Percentiles rank a stretch among this genome's conserved stretches.
These are phyloP conservation scores for Tuta absoluta DNA, from an alignment of 2,888 invertebrate species.

Conservation along the genomic window DNA sequence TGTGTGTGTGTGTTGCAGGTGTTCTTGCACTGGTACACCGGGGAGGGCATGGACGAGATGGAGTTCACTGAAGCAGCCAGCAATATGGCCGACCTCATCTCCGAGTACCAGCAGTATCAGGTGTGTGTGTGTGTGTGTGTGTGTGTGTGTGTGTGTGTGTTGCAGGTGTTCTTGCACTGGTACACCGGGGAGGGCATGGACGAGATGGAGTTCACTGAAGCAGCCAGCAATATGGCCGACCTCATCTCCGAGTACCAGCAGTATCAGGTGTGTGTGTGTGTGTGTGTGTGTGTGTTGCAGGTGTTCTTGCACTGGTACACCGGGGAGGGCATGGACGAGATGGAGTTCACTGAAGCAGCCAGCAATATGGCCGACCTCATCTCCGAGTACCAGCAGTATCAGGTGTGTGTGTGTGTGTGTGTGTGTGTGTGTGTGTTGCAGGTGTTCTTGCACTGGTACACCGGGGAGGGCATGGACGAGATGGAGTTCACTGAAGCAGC, in stretches of 20 bases:
- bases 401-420: no score
- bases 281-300: no score
- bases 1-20: no score
- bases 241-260: no score
- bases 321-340: constrained; percentile 95
- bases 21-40: constrained; percentile 95
- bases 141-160: no score
- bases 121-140: no score
- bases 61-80: constrained; percentile 95
- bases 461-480: constrained; percentile 96
- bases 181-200: constrained; percentile 97
- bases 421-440: no score
- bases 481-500: constrained; percentile 96
- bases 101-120: no score
- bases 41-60: constrained; percentile 96
- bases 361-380: constrained; percentile 88
- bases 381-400: no score
- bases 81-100: constrained; percentile 83
- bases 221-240: constrained; percentile 87
- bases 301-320: constrained; percentile 95
- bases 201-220: constrained; percentile 96
- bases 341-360: constrained; percentile 96
- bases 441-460: constrained; percentile 95
- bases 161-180: constrained; percentile 91
- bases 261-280: no score